phyloP scores from a whole-genome alignment of 2,113 vertebrate species.

The Riparia riparia region DNA sequence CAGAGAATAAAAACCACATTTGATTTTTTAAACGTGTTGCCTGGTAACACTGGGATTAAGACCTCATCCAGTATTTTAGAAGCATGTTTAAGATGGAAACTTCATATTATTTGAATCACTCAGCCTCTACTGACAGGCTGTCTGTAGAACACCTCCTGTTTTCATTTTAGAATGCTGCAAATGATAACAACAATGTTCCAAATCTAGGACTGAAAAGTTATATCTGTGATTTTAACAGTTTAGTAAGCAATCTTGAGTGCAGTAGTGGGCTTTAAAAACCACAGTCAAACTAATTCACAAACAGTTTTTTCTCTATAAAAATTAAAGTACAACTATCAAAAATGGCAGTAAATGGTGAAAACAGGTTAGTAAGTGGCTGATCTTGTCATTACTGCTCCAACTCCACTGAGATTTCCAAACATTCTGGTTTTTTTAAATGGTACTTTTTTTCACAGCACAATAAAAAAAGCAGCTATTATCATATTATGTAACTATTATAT shows the following conservation, averaged over 20 bases:
- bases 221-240: not conserved
- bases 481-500: not conserved
- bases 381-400: not conserved
- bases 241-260: not conserved
- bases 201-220: not conserved
- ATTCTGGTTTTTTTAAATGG: not conserved
- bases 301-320: not conserved
- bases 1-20: not conserved
- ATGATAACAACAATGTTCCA: not conserved
- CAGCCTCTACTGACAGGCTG: not conserved
- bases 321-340: not conserved
- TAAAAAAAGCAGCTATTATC: not conserved
- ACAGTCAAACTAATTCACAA: not conserved
- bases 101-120: not conserved
- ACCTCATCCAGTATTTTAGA: not conserved
- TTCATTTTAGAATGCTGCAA: not conserved
- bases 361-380: not conserved
- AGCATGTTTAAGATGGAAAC: not conserved
- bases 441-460: not conserved
- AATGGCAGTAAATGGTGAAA: not conserved
- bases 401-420: not conserved
- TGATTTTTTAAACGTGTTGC: conserved; percentile 3
- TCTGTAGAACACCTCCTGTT: not conserved
- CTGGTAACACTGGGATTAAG: not conserved
- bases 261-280: not conserved